Base-by-base conservation (phyloP, 2,888 invertebrate species). In the Xestoiulus laeticollis region DNA sequence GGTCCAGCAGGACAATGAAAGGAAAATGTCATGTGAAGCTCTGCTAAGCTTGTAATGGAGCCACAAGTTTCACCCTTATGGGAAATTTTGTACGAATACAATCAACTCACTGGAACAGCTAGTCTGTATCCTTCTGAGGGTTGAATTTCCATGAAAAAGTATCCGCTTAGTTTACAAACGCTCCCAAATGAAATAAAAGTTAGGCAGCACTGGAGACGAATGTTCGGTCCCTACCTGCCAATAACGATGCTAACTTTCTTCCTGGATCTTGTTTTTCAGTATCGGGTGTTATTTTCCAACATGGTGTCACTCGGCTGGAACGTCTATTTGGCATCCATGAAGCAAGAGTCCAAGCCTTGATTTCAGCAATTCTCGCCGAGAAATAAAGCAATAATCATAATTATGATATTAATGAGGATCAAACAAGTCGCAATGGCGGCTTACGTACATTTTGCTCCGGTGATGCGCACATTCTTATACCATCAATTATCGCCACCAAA, bases 301-400 rank as follows among this genome's bases (percentile, higher is more conserved):
- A 19, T 87, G 30, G 85, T 87, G 26, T 48, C 87, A 1, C 85
- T 87, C 19, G 87, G 87, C 0, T 87, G 87, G 87, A 87, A 84
- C 43, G 85, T 87, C 16, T 87, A 87, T 32, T n/a, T 87, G 32
- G 87, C 87, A 30, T 43, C 87, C 19, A 87, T 78, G 87, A 87
- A 78, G 14, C 38, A 43, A 78, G 78, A 87, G 30, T 6, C 68
- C 3, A 85, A 85, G 86, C 22, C 38, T 22, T 43, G 22, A 85
- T n/a, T 84, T 22, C 4, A 0, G 22, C 85, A 6, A 14, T 22
- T 33, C 33, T 32, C 33, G 3, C 14, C 22, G n/a, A 6, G 26
- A 68, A 48, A 68, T 10, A 10, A 59, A 59, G 3, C 1, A n/a
- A 14, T n/a, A 48, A 68, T 0, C 68, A 68, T 26, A 48, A 68